Evolutionary conservation across 2,797 vertebrate species (phyloP).

Genomic region (Neostethus bicornis): DNA sequence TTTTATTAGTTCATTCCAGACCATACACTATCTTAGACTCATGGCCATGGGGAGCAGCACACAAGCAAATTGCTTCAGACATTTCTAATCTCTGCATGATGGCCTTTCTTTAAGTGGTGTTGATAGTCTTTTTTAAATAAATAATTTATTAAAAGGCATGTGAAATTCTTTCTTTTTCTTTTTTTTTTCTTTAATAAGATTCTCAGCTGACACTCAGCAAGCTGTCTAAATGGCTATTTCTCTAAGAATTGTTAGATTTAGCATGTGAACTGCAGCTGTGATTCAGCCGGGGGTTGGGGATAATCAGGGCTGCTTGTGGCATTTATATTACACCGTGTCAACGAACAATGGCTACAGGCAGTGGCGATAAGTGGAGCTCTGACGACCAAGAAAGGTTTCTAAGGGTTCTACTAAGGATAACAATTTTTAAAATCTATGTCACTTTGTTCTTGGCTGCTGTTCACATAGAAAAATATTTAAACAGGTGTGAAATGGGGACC

Average conservation of each 20-base stretch:
- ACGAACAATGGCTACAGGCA: conserved; percentile 64
- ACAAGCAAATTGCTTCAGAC: conserved; percentile 49
- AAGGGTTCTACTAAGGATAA: conserved; percentile 60
- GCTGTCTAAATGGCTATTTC: conserved; percentile 48
- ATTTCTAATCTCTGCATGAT: conserved; percentile 44
- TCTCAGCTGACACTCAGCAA: conserved; percentile 32
- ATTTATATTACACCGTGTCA: conserved; percentile 62
- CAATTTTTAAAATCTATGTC: conserved; percentile 62
- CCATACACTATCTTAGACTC: conserved; percentile 15
- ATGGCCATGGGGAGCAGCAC: conserved; percentile 10
- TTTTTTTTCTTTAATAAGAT: conserved; percentile 15
- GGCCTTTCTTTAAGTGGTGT: conserved; percentile 34
- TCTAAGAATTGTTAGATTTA: conserved; percentile 51
- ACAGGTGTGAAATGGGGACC: conserved; percentile 21
- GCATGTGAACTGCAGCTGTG: conserved; percentile 41
- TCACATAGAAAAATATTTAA: conserved; percentile 41
- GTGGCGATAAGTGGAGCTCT: conserved; percentile 48
- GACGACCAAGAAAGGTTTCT: conserved; percentile 56
- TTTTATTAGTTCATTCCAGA: conserved; percentile 13
- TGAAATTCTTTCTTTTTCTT: conserved; percentile 31
- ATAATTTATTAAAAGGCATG: conserved; percentile 39
- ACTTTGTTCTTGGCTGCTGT: conserved; percentile 61
- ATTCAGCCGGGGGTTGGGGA: conserved; percentile 19
- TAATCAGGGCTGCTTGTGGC: conserved; percentile 58
- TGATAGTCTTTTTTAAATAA: conserved; percentile 38